Conservation (phyloP, 2,888 invertebrate genomes). For the Tryphoninae sp. region DNA sequence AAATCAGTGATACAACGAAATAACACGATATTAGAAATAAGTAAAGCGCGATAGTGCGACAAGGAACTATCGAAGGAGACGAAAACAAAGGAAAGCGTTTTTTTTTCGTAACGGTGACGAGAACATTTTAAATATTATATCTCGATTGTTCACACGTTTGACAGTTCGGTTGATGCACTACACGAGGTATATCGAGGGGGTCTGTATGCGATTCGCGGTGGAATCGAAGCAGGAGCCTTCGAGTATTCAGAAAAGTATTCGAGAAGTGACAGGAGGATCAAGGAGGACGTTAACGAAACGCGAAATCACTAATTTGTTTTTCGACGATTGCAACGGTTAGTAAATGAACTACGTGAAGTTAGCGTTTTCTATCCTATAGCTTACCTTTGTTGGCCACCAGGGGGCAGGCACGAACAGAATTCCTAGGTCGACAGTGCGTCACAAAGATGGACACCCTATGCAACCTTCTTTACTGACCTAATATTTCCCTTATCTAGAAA, state of each 20-base stretch:
- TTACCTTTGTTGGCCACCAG: neutral
- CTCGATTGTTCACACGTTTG: conserved; percentile 29
- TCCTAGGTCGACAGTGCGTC: no score
- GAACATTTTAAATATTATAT: conserved; percentile 15
- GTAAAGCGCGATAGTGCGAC: conserved; percentile 1
- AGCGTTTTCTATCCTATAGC: neutral
- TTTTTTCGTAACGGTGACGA: neutral
- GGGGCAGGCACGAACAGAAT: neutral
- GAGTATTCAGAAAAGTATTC: conserved; percentile 41
- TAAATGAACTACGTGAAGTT: neutral
- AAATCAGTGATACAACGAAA: neutral
- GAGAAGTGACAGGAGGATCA: conserved; percentile 27
- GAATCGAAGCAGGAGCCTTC: conserved; percentile 53
- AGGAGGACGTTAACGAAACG: conserved; percentile 55
- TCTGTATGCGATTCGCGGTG: conserved; percentile 70
- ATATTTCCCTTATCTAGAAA: neutral
- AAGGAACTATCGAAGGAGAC: neutral
- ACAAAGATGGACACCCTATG: no score
- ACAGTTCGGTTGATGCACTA: conserved; percentile 69
- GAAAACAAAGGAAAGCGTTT: conserved; percentile 1
- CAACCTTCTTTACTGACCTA: neutral
- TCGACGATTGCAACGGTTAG: conserved; percentile 73
- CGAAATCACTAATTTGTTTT: conserved; percentile 69
- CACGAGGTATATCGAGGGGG: conserved; percentile 57
- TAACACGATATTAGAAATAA: conserved; percentile 51